Evolutionary conservation across 2,888 invertebrate genomes (phyloP).

Genomic region (Diaperis boleti): DNA sequence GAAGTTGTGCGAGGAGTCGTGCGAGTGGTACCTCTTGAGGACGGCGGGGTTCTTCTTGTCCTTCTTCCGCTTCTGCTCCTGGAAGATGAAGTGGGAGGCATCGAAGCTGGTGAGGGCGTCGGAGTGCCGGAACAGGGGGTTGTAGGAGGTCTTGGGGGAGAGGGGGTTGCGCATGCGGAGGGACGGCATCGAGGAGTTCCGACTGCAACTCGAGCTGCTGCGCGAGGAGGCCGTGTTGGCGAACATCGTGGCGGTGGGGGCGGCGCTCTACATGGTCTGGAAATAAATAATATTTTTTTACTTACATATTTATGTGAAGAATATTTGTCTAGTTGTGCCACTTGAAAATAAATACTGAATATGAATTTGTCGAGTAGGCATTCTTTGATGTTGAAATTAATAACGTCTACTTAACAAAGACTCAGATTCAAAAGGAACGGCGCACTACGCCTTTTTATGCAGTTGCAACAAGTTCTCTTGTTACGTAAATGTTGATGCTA

Average conservation of each 20-base stretch:
- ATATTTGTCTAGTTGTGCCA: too few relatives aligned
- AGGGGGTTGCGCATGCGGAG: constrained; percentile 59
- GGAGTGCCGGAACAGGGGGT: constrained; percentile 59
- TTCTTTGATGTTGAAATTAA: too few relatives aligned
- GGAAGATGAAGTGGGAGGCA: constrained; percentile 62
- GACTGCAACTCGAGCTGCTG: constrained; percentile 61
- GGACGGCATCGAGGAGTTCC: constrained; percentile 64
- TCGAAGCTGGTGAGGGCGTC: constrained; percentile 62
- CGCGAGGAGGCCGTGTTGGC: constrained; percentile 62
- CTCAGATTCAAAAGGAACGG: too few relatives aligned
- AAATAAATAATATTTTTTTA: too few relatives aligned
- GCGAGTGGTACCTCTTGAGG: constrained; percentile 64
- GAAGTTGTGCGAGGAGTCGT: constrained; percentile 58
- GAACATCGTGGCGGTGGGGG: constrained; percentile 52
- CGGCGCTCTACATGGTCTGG: constrained; percentile 25
- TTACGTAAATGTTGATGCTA: too few relatives aligned
- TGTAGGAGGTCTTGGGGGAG: constrained; percentile 59
- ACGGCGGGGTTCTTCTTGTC: constrained; percentile 65
- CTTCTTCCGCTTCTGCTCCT: constrained; percentile 49
- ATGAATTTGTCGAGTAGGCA: too few relatives aligned
- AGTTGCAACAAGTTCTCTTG: too few relatives aligned
- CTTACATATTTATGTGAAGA: too few relatives aligned
- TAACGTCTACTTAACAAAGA: too few relatives aligned
- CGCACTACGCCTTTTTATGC: too few relatives aligned
- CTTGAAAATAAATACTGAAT: too few relatives aligned